Evolutionary conservation across 1,140 invertebrate species (phyloP).

Genomic region (Bombyx mandarina): DNA sequence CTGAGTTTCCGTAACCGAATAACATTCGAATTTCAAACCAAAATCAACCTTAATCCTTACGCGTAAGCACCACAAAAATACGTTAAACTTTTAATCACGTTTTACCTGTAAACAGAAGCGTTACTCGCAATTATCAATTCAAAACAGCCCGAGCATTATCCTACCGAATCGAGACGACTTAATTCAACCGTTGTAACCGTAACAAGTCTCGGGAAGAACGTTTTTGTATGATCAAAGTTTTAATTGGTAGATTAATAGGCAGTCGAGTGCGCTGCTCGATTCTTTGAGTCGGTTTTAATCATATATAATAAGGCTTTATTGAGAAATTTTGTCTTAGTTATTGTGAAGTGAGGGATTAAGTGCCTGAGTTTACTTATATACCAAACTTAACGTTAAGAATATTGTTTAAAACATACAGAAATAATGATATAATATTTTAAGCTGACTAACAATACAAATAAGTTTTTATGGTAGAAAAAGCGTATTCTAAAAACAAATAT

Average conservation of each 20-base stretch:
- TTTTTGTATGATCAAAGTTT: slow-evolving; percentile 49
- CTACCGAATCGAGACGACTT: slow-evolving; percentile 25
- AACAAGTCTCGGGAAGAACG: slow-evolving; percentile 37
- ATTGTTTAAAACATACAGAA: too few relatives aligned
- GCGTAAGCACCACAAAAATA: too few relatives aligned
- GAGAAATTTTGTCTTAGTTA: neutral
- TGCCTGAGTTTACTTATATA: too few relatives aligned
- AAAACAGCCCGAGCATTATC: slow-evolving; percentile 6
- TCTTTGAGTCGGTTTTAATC: slow-evolving; percentile 4
- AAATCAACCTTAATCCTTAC: neutral
- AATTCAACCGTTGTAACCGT: slow-evolving; percentile 28
- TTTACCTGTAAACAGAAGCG: neutral
- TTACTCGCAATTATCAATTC: slow-evolving; percentile 7
- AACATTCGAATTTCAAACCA: neutral
- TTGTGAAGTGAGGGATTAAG: too few relatives aligned
- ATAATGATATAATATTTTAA: too few relatives aligned
- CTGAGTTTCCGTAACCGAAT: too few relatives aligned
- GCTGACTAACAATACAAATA: too few relatives aligned
- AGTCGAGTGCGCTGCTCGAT: slow-evolving; percentile 10
- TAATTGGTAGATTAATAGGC: slow-evolving; percentile 54
- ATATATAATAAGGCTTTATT: slow-evolving; percentile 1
- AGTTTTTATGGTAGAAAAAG: neutral
- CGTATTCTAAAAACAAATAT: neutral
- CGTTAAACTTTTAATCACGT: neutral
- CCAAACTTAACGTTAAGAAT: neutral